Percentiles rank a stretch among this genome's conserved stretches.
phyloP scores from a whole-genome alignment of 2,797 vertebrate species.

The Tenualosa thibaudeaui region DNA sequence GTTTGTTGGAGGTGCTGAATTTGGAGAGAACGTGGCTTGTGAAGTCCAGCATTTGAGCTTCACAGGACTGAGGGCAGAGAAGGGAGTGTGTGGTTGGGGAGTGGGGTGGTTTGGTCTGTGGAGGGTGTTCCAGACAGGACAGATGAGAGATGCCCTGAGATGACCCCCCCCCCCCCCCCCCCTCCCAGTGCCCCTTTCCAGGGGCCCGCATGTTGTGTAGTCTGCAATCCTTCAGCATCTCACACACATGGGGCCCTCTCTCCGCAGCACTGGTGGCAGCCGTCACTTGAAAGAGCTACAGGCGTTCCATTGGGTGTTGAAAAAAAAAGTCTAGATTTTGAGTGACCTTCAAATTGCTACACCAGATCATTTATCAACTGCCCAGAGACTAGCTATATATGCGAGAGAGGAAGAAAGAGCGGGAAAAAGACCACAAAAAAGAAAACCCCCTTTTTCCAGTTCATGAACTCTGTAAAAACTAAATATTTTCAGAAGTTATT shows the following conservation, averaged over 20 bases:
- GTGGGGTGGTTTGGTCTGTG: neutral
- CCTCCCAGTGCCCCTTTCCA: neutral
- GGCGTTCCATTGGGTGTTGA: conserved; percentile 43
- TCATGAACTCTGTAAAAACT: conserved; percentile 61
- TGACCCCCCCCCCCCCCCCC: neutral
- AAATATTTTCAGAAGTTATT: conserved; percentile 51
- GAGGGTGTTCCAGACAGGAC: neutral
- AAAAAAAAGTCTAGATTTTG: conserved; percentile 35
- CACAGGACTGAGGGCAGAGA: neutral
- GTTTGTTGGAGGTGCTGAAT: neutral
- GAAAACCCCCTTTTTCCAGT: conserved; percentile 59
- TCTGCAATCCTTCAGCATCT: neutral
- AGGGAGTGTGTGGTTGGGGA: neutral
- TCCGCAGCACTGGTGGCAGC: conserved; percentile 26
- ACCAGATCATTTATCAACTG: conserved; percentile 52
- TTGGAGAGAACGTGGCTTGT: neutral
- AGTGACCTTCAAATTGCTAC: conserved; percentile 55
- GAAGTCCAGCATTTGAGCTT: neutral
- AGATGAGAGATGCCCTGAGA: neutral
- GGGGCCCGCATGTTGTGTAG: neutral
- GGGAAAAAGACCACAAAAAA: conserved; percentile 32
- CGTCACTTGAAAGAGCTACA: conserved; percentile 38
- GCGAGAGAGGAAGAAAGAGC: conserved; percentile 34
- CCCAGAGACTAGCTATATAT: conserved; percentile 42
- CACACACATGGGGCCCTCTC: neutral